These are phyloP conservation scores for Fregata magnificens DNA, from an alignment of 2,113 vertebrate species.

Conservation along the genomic window DNA sequence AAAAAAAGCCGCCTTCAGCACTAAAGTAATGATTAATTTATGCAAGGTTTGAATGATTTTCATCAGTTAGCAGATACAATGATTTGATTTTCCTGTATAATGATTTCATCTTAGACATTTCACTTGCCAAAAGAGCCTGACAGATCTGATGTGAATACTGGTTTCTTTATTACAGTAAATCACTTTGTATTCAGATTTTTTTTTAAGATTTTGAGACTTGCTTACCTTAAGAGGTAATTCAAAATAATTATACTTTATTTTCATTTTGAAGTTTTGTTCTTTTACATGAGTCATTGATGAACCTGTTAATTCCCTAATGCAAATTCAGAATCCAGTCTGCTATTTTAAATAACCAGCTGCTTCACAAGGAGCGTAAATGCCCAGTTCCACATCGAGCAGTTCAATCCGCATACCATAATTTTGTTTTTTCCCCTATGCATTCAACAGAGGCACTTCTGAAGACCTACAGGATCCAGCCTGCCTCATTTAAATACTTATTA, in stretches of 20 bases:
- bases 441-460: background rate
- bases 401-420: background rate
- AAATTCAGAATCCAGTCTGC: background rate
- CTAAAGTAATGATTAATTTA: constrained; percentile 43
- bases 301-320: background rate
- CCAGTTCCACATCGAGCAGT: background rate
- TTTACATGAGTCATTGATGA: background rate
- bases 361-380: background rate
- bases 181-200: background rate
- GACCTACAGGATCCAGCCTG: background rate
- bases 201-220: background rate
- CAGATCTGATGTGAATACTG: background rate
- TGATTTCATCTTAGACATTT: background rate
- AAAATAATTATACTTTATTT: background rate
- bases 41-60: constrained; percentile 34
- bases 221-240: background rate
- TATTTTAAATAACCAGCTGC: background rate
- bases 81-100: constrained; percentile 46
- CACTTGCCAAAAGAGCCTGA: background rate
- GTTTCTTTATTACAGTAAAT: background rate
- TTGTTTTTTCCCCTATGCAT: background rate
- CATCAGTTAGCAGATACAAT: constrained; percentile 18
- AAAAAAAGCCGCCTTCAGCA: background rate
- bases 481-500: background rate
- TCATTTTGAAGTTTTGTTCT: background rate